A percentile compares a stretch with the other conserved stretches of the same genome.
These are phyloP conservation scores for Meiosimyza decipiens DNA, from an alignment of 2,888 invertebrate species.

Conservation along the genomic window DNA sequence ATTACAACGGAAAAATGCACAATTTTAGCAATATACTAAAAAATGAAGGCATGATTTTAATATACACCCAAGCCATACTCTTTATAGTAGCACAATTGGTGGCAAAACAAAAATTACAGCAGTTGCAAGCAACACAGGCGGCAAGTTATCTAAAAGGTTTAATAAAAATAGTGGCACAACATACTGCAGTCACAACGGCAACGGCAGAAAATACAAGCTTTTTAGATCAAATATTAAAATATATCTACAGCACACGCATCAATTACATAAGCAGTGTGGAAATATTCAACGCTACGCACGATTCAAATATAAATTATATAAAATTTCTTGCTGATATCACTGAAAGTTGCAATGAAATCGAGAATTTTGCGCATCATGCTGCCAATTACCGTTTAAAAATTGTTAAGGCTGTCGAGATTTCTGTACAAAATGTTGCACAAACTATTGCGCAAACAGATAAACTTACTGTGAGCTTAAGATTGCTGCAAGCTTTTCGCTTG, in stretches of 20 bases:
- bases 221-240: slow-evolving; percentile 55
- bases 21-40: slow-evolving; percentile 48
- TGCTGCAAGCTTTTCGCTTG: slow-evolving; percentile 58
- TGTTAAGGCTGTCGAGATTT: slow-evolving; percentile 57
- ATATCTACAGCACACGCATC: slow-evolving; percentile 59
- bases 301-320: slow-evolving; percentile 54
- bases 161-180: background rate
- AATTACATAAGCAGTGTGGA: slow-evolving; percentile 53
- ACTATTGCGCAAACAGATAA: slow-evolving; percentile 42
- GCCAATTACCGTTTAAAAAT: slow-evolving; percentile 59
- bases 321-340: slow-evolving; percentile 55
- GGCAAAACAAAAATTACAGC: slow-evolving; percentile 45
- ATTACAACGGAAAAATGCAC: slow-evolving; percentile 50
- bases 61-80: slow-evolving; percentile 59
- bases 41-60: slow-evolving; percentile 57
- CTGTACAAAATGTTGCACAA: slow-evolving; percentile 40
- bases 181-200: background rate
- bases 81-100: slow-evolving; percentile 54
- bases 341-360: slow-evolving; percentile 51
- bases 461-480: slow-evolving; percentile 52
- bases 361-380: slow-evolving; percentile 51
- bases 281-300: slow-evolving; percentile 51
- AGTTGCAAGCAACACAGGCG: slow-evolving; percentile 50
- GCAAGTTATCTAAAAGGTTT: slow-evolving; percentile 39
- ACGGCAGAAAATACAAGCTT: slow-evolving; percentile 36